Base-by-base conservation (phyloP, 1,140 invertebrate genomes). In the Neelides sp. region DNA sequence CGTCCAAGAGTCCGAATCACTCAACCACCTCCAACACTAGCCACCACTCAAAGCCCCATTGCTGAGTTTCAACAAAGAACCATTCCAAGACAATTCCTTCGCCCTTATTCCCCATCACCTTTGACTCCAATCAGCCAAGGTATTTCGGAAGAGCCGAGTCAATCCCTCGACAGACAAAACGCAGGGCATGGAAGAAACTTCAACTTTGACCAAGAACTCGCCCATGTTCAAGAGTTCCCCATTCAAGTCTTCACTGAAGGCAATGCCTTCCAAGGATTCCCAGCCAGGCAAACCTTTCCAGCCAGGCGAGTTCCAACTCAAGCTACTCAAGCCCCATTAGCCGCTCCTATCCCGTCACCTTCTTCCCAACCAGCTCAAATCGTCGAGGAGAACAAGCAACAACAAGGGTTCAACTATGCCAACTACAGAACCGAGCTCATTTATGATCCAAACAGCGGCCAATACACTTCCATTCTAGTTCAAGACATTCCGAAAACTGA, bases 391-490 rank as follows among this genome's bases (percentile, higher is more conserved):
- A 35, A 54, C 42, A 39, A 20, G 40, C 32, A 50, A 43, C 47
- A 23, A 17, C 39, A 48, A 23, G 15, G 10, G 4, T 67, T 63
- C 54, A 66, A 71, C 19, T 73, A 48, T 78, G 50, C 76, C 79
- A 34, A 71, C 52, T 85, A 85, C 65, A 78, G 79, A 41, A 82
- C 82, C 17, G 80, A 85, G 61, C 67, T 85, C 5, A 74, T 85
- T 0, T 85, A 75, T 66, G 82, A 86, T 67, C 82, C 81, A 32
- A 63, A 73, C n/a, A 78, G 76, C 55, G 82, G 82, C 50, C 78
- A 82, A 63, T 85, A 85, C 72, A 81, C 84, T 61, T 83, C 82
- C 12, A 78, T 83, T 52, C 69, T 84, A 23, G 84, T 78, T 69
- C 83, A 85, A 66, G 74, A 74, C 26, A 66, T 85, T 40, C 82